phyloP scores from a whole-genome alignment of 2,888 invertebrate genomes.

The Cheilosia grossa region DNA sequence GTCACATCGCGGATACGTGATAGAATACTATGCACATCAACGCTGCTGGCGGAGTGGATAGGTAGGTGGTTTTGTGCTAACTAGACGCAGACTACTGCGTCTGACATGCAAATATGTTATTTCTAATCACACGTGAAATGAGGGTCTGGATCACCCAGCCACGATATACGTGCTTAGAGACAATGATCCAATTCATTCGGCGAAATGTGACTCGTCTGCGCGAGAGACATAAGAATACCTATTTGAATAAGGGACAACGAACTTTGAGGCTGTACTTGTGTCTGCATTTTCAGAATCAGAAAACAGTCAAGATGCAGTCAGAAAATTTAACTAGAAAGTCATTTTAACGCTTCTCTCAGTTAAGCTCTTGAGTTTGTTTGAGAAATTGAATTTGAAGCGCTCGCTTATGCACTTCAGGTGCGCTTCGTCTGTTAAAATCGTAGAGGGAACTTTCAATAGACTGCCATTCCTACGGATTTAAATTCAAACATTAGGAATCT shows the following conservation, averaged over 20 bases:
- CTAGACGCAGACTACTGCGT: not conserved
- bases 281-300: too few relatives aligned
- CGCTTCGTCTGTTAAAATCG: too few relatives aligned
- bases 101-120: not conserved
- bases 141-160: slow-evolving; percentile 24
- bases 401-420: too few relatives aligned
- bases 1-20: slow-evolving; percentile 64
- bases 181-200: slow-evolving; percentile 17
- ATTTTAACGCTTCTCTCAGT: too few relatives aligned
- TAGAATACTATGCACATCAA: slow-evolving; percentile 29
- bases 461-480: too few relatives aligned
- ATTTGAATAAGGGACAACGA: not conserved
- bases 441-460: too few relatives aligned
- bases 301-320: too few relatives aligned
- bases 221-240: not conserved
- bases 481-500: too few relatives aligned
- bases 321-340: too few relatives aligned
- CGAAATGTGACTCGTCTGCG: not conserved
- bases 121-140: slow-evolving; percentile 6
- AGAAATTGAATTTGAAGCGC: too few relatives aligned
- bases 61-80: slow-evolving; percentile 44
- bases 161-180: slow-evolving; percentile 23
- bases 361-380: too few relatives aligned
- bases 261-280: not conserved
- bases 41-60: slow-evolving; percentile 33